Evolutionary conservation across 2,888 invertebrate genomes (phyloP).

Genomic region (Limenitis camilla): DNA sequence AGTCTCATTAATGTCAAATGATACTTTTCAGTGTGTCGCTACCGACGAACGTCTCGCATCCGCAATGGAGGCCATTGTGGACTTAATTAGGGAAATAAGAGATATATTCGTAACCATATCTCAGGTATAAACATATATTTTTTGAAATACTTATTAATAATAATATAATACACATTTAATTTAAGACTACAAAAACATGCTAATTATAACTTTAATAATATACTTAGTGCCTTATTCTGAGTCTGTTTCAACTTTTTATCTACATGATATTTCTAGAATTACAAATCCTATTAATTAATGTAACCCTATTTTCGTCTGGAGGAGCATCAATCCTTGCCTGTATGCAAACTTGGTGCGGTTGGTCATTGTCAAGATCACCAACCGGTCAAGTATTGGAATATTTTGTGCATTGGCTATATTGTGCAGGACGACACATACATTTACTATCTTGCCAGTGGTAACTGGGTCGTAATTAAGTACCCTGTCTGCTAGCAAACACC

Average conservation of each 20-base stretch:
- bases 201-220: too few species aligned
- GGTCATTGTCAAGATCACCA: neutral
- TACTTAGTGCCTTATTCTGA: neutral
- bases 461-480: too few species aligned
- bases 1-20: neutral
- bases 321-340: neutral
- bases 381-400: neutral
- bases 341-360: neutral
- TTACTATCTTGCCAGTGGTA: neutral
- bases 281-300: too few species aligned
- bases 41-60: neutral
- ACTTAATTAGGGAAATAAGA: too few species aligned
- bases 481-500: neutral
- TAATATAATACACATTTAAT: too few species aligned
- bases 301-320: neutral
- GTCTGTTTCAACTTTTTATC: neutral
- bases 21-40: neutral
- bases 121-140: too few species aligned
- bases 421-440: neutral
- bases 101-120: too few species aligned
- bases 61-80: too few species aligned
- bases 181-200: too few species aligned
- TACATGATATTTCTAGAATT: too few species aligned
- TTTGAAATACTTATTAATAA: too few species aligned
- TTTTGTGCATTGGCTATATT: neutral